Percentiles rank a stretch among this genome's conserved stretches.
These are phyloP conservation scores for Platygyra sinensis DNA, from an alignment of 64 coral and sea anemone genomes.

Conservation along the genomic window DNA sequence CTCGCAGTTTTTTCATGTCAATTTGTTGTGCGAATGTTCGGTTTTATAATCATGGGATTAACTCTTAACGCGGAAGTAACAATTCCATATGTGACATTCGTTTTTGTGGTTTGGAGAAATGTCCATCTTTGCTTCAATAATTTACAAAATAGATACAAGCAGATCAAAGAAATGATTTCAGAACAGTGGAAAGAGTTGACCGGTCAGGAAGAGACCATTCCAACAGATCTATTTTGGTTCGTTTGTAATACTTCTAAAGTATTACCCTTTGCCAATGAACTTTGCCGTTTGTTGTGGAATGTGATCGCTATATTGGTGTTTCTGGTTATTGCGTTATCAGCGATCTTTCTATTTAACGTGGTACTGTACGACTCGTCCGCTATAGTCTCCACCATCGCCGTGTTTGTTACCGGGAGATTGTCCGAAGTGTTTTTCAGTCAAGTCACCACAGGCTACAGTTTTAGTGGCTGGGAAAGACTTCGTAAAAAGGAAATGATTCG, in stretches of 20 bases:
- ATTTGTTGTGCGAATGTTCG: conserved; percentile 41
- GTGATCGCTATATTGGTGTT: conserved; percentile 18
- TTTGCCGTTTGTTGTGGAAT: conserved; percentile 8
- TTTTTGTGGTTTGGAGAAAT: conserved; percentile 36
- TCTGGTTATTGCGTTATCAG: conserved; percentile 27
- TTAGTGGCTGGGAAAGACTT: conserved; percentile 39
- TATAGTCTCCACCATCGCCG: conserved; percentile 30
- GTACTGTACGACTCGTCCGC: conserved; percentile 3
- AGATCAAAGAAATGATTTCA: conserved; percentile 35
- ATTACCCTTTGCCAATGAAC: conserved; percentile 20
- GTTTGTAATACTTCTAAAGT: conserved; percentile 2
- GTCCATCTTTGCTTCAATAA: conserved; percentile 35
- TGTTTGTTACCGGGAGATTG: conserved; percentile 50
- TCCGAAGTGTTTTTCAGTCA: conserved; percentile 35
- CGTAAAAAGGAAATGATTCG: neutral
- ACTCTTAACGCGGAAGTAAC: conserved; percentile 47
- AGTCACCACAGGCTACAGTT: conserved; percentile 14
- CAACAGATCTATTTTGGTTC: conserved; percentile 24
- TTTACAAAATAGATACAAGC: conserved; percentile 63
- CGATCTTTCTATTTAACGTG: conserved; percentile 51
- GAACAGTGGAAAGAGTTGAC: conserved; percentile 10
- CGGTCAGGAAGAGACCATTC: neutral
- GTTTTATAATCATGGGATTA: conserved; percentile 49
- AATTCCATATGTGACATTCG: conserved; percentile 42
- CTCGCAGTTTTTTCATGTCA: conserved; percentile 42